Evolutionary conservation across 2,888 invertebrate genomes (phyloP).

Genomic region (Acholoe squamosa): DNA sequence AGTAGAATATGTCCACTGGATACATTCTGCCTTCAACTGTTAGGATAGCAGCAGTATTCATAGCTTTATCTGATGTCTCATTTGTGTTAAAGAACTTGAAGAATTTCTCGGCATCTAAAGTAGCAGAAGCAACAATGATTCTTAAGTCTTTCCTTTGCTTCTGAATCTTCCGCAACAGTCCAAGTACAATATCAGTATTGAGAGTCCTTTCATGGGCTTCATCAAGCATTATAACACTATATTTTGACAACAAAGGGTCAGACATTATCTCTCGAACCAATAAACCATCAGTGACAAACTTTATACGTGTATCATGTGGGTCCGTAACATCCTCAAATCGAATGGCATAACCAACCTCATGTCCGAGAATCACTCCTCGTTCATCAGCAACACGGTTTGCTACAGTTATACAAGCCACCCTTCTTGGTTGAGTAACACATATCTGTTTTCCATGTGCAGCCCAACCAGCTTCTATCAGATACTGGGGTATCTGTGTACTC

Average conservation of each 20-base stretch:
- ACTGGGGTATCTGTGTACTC: conserved; percentile 93
- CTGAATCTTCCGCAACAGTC: conserved; percentile 93
- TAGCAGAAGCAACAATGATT: conserved; percentile 96
- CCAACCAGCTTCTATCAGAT: conserved; percentile 94
- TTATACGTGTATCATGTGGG: conserved; percentile 82
- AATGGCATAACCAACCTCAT: conserved; percentile 93
- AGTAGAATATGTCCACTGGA: conserved; percentile 93
- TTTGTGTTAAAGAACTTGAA: conserved; percentile 85
- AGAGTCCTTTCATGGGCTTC: conserved; percentile 97
- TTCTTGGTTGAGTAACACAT: conserved; percentile 95
- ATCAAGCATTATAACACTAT: conserved; percentile 92
- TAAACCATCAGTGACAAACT: conserved; percentile 98
- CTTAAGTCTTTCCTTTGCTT: conserved; percentile 92
- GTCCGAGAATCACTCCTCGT: conserved; percentile 90
- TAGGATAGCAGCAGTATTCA: conserved; percentile 90
- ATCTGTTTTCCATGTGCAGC: conserved; percentile 88
- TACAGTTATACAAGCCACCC: conserved; percentile 94
- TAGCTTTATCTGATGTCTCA: conserved; percentile 76
- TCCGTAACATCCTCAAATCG: conserved; percentile 85
- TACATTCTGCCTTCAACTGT: conserved; percentile 94
- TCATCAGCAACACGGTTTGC: conserved; percentile 95
- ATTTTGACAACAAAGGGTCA: conserved; percentile 95
- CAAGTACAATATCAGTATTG: conserved; percentile 96
- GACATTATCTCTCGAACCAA: conserved; percentile 96
- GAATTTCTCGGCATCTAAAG: conserved; percentile 92